These are phyloP conservation scores for Enteromius anoplus DNA, from an alignment of 2,797 vertebrate species.

Conservation along the genomic window DNA sequence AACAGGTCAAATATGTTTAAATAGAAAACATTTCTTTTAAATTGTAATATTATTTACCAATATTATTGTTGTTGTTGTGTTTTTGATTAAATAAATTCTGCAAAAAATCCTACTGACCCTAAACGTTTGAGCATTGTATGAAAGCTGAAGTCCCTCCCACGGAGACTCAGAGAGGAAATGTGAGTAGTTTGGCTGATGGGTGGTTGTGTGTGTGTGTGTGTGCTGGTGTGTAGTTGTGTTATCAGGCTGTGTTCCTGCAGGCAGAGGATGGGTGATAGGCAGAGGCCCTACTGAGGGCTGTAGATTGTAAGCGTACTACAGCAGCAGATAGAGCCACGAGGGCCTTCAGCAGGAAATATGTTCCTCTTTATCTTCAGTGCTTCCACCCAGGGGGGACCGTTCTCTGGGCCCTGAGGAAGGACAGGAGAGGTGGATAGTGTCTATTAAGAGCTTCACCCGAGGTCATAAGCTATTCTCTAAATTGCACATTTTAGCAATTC, in stretches of 20 bases:
- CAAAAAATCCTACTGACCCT: not conserved
- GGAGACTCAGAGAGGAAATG: not conserved
- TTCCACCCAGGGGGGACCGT: conserved; percentile 38
- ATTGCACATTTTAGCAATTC: conserved; percentile 7
- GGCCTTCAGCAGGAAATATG: conserved; percentile 45
- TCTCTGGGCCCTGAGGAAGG: conserved; percentile 15
- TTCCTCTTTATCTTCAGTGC: conserved; percentile 43
- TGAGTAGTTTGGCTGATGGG: conserved; percentile 9
- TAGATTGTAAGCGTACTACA: conserved; percentile 23
- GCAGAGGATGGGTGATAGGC: conserved; percentile 33
- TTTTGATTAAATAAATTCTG: not conserved
- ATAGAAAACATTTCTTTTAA: not conserved
- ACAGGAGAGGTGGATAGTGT: conserved; percentile 30
- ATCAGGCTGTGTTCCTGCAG: conserved; percentile 41
- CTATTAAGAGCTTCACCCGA: conserved; percentile 14
- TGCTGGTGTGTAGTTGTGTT: conserved; percentile 28
- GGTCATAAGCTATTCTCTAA: not conserved
- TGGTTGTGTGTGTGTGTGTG: conserved; percentile 11
- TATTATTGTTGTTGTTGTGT: not conserved
- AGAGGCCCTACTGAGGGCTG: conserved; percentile 28
- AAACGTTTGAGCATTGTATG: not conserved
- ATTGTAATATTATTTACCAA: not conserved
- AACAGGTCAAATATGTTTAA: too few species aligned
- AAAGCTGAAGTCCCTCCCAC: not conserved
- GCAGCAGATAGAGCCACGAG: conserved; percentile 45